These are phyloP conservation scores for Somateria mollissima DNA, from an alignment of 2,797 vertebrate genomes.

Conservation along the genomic window DNA sequence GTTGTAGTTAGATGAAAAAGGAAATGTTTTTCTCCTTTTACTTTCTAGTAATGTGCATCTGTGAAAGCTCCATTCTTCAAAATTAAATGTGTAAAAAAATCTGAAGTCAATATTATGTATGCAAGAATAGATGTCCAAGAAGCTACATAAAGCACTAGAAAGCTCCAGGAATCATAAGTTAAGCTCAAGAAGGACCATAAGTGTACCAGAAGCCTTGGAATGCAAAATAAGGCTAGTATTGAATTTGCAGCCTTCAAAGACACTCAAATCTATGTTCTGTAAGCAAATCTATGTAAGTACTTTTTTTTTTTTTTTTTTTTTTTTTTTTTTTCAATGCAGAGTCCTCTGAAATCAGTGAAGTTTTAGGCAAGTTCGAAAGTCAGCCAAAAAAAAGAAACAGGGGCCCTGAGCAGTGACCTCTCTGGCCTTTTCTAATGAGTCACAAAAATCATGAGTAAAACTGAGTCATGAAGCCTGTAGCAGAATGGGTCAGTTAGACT, in stretches of 20 bases:
- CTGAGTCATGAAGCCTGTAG: not conserved
- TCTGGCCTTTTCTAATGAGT: not conserved
- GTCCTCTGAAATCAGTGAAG: not conserved
- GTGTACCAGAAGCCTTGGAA: not conserved
- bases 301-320: too few relatives aligned
- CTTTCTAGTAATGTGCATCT: not conserved
- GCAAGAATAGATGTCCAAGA: not conserved
- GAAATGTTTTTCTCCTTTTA: not conserved
- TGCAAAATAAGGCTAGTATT: not conserved
- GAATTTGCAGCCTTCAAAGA: not conserved
- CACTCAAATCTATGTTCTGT: not conserved
- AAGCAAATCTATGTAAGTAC: not conserved
- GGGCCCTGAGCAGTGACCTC: not conserved
- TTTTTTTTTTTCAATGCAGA: not conserved
- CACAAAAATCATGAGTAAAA: not conserved
- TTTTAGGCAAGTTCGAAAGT: not conserved
- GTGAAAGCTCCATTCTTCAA: not conserved
- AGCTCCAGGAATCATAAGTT: not conserved
- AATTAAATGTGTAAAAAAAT: not conserved
- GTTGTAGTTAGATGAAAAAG: not conserved
- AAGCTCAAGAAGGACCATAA: not conserved
- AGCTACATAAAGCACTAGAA: not conserved
- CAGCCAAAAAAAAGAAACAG: not conserved
- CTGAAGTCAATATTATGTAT: not conserved
- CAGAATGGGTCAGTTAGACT: not conserved